Conservation (phyloP, 2,888 invertebrate genomes). For the Flexamia atlantica region DNA sequence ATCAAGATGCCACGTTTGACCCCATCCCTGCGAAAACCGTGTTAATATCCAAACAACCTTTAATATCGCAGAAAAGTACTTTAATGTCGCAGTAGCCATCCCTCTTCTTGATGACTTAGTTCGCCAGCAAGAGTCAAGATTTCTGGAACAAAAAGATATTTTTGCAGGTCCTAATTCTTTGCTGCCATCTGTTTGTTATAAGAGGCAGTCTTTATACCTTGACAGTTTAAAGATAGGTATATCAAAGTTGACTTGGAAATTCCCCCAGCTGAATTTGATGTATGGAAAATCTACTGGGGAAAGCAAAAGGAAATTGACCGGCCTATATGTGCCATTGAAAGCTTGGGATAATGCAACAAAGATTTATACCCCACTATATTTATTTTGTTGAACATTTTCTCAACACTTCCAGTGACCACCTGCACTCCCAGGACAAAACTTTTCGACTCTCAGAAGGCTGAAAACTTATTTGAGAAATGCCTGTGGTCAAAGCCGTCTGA, state of each 20-base stretch:
- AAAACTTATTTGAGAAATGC: slow-evolving; percentile 38
- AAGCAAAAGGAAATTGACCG: slow-evolving; percentile 1
- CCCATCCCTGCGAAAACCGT: slow-evolving; percentile 33
- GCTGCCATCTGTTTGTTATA: slow-evolving; percentile 28
- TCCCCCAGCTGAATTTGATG: not conserved
- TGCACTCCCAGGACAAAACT: slow-evolving; percentile 29
- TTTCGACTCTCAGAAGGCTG: slow-evolving; percentile 37
- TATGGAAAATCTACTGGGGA: slow-evolving; percentile 41
- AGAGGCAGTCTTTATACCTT: not conserved
- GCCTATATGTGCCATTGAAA: slow-evolving; percentile 40
- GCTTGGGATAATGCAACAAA: slow-evolving; percentile 36
- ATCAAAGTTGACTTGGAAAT: slow-evolving; percentile 25
- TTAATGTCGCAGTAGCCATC: slow-evolving; percentile 20
- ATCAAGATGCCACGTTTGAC: slow-evolving; percentile 27
- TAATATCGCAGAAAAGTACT: slow-evolving; percentile 44
- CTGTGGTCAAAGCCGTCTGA: slow-evolving; percentile 36
- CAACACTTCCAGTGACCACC: slow-evolving; percentile 42
- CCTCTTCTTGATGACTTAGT: slow-evolving; percentile 41
- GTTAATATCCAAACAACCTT: slow-evolving; percentile 42
- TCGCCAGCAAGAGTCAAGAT: slow-evolving; percentile 11
- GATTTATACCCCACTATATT: slow-evolving; percentile 34
- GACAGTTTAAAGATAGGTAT: slow-evolving; percentile 16
- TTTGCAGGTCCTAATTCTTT: not conserved
- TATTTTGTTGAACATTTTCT: slow-evolving; percentile 21
- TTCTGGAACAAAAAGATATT: slow-evolving; percentile 26